These are phyloP conservation scores for Psephotus haematonotus DNA, from an alignment of 2,113 vertebrate species.

Conservation along the genomic window DNA sequence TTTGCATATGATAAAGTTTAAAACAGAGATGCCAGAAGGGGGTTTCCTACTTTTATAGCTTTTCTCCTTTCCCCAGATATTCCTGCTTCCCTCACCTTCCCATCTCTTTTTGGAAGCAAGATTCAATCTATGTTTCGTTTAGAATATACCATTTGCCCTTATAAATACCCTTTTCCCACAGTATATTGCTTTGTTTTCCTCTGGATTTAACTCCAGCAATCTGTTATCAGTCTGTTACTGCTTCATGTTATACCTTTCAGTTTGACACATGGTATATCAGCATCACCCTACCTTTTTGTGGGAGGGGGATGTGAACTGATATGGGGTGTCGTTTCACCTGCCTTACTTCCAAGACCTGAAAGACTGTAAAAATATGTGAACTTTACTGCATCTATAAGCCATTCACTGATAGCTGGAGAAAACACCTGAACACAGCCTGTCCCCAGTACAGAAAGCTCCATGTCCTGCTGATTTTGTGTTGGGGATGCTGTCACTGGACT, in stretches of 20 bases:
- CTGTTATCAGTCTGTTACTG: not conserved
- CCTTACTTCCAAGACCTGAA: not conserved
- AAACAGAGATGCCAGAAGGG: not conserved
- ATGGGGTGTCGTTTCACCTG: not conserved
- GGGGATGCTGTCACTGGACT: rapidly evolving
- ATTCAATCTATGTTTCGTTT: not conserved
- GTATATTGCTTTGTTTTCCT: not conserved
- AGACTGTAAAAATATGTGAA: not conserved
- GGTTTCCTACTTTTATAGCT: not conserved
- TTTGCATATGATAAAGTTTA: not conserved
- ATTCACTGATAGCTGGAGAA: not conserved
- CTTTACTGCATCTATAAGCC: not conserved
- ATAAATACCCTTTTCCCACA: not conserved
- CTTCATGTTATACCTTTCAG: not conserved
- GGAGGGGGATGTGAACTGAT: not conserved
- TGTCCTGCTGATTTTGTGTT: not conserved
- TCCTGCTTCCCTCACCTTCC: not conserved
- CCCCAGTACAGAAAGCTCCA: not conserved
- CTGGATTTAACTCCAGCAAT: not conserved
- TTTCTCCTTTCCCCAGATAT: not conserved
- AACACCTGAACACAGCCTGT: not conserved
- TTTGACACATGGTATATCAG: not conserved
- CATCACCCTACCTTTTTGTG: not conserved
- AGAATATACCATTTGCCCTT: not conserved
- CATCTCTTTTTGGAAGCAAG: not conserved